A percentile compares a stretch with the other conserved stretches of the same genome.
Conservation (phyloP, 2,888 invertebrate species). For the Allygus modestus region DNA sequence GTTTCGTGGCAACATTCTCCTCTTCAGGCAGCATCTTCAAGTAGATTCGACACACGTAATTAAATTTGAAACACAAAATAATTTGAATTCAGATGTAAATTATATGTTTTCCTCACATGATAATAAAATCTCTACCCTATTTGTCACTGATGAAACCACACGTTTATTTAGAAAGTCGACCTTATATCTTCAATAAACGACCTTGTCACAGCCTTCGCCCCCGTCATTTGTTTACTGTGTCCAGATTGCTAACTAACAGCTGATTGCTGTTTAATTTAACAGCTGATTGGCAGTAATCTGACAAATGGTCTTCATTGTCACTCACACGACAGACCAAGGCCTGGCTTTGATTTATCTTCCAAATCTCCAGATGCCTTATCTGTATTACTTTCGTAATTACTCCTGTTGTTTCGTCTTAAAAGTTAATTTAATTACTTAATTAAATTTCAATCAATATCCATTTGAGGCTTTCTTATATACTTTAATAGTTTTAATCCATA, state of each 20-base stretch:
- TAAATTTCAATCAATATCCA: not conserved
- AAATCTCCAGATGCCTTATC: slow-evolving; percentile 1
- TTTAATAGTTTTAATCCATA: not conserved
- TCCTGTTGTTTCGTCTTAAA: not conserved
- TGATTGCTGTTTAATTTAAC: slow-evolving; percentile 28
- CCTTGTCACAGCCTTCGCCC: not conserved
- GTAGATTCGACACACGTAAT: no score
- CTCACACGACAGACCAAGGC: not conserved
- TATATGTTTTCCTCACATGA: no score
- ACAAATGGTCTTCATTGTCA: slow-evolving; percentile 14
- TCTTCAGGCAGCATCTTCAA: no score
- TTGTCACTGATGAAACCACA: no score
- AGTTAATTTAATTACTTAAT: no score
- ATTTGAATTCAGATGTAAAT: no score
- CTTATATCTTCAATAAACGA: not conserved
- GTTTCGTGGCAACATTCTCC: no score
- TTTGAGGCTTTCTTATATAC: not conserved
- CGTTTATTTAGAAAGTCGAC: no score
- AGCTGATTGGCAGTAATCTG: not conserved
- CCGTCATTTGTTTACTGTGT: not conserved
- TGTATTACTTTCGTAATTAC: not conserved
- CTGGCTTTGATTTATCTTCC: slow-evolving; percentile 2
- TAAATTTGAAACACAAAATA: no score
- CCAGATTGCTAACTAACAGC: not conserved
- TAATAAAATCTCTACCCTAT: no score